A percentile compares a stretch with the other conserved stretches of the same genome.
Conservation (phyloP, 2,888 invertebrate genomes). For the Loripinus fragilis region DNA sequence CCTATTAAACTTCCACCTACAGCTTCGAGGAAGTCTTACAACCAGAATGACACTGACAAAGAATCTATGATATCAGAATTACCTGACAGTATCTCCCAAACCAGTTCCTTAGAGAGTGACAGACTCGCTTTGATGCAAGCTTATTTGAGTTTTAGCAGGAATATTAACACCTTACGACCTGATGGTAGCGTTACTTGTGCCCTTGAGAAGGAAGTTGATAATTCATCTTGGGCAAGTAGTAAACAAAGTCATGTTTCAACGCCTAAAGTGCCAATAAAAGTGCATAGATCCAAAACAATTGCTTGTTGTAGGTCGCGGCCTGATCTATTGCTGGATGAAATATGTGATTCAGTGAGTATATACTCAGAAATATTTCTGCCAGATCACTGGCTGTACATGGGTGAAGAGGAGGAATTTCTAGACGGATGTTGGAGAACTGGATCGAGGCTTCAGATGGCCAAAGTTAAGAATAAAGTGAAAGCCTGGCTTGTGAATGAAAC, state of each 20-base stretch:
- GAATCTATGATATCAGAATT: no score
- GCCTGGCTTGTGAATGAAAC: conserved; percentile 1
- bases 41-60: no score
- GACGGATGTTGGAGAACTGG: conserved; percentile 43
- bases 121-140: not conserved
- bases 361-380: conserved; percentile 51
- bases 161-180: not conserved
- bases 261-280: not conserved
- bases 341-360: conserved; percentile 28
- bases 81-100: no score
- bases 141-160: not conserved
- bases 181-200: not conserved
- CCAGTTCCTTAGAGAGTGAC: no score
- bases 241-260: not conserved
- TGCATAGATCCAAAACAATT: not conserved
- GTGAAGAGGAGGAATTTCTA: conserved; percentile 23
- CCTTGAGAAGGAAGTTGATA: not conserved
- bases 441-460: conserved; percentile 8
- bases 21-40: not conserved
- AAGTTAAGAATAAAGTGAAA: conserved; percentile 1
- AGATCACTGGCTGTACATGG: conserved; percentile 43
- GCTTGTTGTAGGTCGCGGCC: not conserved
- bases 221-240: not conserved
- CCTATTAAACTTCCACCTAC: not conserved
- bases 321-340: not conserved